A percentile compares a stretch with the other conserved stretches of the same genome.
Conservation (phyloP, 2,888 invertebrate species). For the Argynnis bischoffii region DNA sequence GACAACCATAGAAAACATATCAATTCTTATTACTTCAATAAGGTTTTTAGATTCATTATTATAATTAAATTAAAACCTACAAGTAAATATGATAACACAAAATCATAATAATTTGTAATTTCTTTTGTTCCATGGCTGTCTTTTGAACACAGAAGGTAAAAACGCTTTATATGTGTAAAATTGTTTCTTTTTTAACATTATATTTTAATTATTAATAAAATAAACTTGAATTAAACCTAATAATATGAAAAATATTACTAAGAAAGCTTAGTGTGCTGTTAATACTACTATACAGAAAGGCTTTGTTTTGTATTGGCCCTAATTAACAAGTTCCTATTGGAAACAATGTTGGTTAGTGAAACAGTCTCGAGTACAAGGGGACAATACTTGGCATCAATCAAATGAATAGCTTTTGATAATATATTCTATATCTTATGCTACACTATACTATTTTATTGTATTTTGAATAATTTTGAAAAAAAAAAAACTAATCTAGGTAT, state of each 20-base stretch:
- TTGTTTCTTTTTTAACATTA: conserved; percentile 39
- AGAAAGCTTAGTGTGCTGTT: background rate
- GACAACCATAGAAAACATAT: background rate
- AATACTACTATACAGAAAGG: conserved; percentile 10
- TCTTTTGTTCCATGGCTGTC: conserved; percentile 76
- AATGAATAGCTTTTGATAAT: background rate
- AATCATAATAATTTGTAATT: conserved; percentile 4
- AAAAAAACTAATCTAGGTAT: too few species aligned
- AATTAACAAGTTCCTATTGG: conserved; percentile 20
- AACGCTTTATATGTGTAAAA: conserved; percentile 36
- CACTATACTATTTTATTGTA: background rate
- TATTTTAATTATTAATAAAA: conserved; percentile 32
- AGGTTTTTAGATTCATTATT: background rate
- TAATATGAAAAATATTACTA: background rate
- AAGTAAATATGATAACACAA: background rate
- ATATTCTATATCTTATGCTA: background rate
- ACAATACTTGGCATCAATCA: background rate
- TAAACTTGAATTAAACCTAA: background rate
- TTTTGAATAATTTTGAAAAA: too few species aligned
- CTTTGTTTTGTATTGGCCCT: conserved; percentile 16
- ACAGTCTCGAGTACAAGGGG: background rate
- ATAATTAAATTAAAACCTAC: background rate
- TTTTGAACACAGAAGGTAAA: conserved; percentile 74
- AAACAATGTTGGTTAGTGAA: conserved; percentile 15
- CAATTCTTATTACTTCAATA: background rate